Percentiles rank a stretch among this genome's conserved stretches.
phyloP scores from a whole-genome alignment of 2,113 vertebrate species.

The Excalfactoria chinensis region DNA sequence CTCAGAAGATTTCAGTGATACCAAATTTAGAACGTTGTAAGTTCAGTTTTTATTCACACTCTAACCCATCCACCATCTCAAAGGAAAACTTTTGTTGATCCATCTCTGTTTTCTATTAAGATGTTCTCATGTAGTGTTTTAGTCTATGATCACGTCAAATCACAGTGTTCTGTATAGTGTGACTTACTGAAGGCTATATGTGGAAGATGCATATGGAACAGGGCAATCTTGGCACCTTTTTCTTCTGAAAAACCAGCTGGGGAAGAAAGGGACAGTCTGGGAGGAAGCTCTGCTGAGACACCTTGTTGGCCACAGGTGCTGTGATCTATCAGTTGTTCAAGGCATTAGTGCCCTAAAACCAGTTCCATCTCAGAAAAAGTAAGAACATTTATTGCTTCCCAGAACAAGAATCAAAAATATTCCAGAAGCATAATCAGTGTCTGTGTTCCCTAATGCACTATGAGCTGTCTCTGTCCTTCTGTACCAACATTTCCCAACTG shows the following conservation, averaged over 20 bases:
- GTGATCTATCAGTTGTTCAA: constrained; percentile 30
- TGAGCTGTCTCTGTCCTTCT: background rate
- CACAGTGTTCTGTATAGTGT: background rate
- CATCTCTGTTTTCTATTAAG: background rate
- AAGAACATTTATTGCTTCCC: constrained; percentile 10
- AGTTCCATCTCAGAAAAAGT: constrained; percentile 22
- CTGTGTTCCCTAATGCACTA: background rate
- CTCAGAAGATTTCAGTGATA: background rate
- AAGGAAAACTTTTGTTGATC: background rate
- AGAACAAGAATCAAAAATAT: background rate
- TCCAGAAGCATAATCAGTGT: background rate
- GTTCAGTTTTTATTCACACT: background rate
- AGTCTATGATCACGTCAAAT: background rate
- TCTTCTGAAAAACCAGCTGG: background rate
- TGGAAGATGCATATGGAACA: background rate
- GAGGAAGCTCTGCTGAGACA: background rate
- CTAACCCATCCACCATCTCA: background rate
- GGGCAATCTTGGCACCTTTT: background rate
- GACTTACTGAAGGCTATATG: background rate
- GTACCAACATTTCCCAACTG: background rate
- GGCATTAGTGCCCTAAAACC: background rate
- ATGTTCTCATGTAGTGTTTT: background rate
- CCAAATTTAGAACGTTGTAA: background rate
- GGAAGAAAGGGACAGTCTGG: background rate
- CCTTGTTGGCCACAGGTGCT: background rate